Percentiles rank a stretch among this genome's conserved stretches.
Conservation (phyloP, 2,888 invertebrate genomes). For the Tholera decimalis region DNA sequence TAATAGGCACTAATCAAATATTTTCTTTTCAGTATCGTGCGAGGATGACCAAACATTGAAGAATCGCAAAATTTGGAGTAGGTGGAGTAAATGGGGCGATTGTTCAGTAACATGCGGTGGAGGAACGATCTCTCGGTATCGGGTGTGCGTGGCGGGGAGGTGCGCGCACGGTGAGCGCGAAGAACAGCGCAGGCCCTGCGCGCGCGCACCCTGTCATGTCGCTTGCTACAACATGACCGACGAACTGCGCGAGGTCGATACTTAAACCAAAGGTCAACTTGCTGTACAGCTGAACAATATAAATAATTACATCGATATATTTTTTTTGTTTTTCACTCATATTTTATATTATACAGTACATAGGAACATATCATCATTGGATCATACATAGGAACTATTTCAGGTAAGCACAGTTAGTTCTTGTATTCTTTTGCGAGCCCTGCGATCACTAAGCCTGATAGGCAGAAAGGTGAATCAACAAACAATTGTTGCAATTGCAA, state of each 20-base stretch:
- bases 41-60: slow-evolving; percentile 72
- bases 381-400: no score
- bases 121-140: slow-evolving; percentile 75
- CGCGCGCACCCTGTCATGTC: slow-evolving; percentile 72
- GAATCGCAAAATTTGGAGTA: slow-evolving; percentile 84
- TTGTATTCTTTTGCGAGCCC: no score
- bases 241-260: slow-evolving; percentile 63
- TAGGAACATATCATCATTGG: no score
- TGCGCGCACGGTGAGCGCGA: slow-evolving; percentile 85
- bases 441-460: background rate
- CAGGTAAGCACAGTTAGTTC: no score
- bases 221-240: slow-evolving; percentile 42
- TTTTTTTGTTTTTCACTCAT: background rate
- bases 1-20: background rate
- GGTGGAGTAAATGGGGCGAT: slow-evolving; percentile 85
- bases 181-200: slow-evolving; percentile 80
- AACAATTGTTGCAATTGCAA: background rate
- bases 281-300: background rate
- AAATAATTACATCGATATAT: background rate
- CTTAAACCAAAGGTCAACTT: slow-evolving; percentile 24
- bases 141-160: slow-evolving; percentile 80
- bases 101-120: slow-evolving; percentile 84
- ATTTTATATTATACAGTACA: no score
- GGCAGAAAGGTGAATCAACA: no score
- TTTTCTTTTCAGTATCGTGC: slow-evolving; percentile 51